phyloP scores from a whole-genome alignment of 1,140 invertebrate genomes.

The Zaprionus lachaisei region DNA sequence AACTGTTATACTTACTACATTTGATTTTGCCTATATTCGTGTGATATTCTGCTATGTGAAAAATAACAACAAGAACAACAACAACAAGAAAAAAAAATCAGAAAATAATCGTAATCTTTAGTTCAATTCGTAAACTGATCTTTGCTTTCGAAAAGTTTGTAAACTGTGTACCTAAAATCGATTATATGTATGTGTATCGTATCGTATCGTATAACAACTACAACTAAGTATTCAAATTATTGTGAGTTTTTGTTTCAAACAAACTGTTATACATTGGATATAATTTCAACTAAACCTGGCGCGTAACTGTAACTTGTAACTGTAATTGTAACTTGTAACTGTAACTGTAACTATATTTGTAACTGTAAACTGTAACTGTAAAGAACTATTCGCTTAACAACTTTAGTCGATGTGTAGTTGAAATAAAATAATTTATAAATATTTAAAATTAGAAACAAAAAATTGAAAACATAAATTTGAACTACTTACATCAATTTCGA shows the following conservation, averaged over 20 bases:
- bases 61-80: slow-evolving; percentile 26
- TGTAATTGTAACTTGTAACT: slow-evolving; percentile 20
- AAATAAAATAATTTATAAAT: slow-evolving; percentile 37
- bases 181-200: slow-evolving; percentile 19
- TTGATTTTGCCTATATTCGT: slow-evolving; percentile 70
- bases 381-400: slow-evolving; percentile 29
- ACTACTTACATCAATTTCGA: slow-evolving; percentile 27
- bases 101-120: slow-evolving; percentile 40
- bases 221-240: slow-evolving; percentile 61
- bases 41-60: slow-evolving; percentile 72
- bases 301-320: slow-evolving; percentile 17
- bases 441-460: slow-evolving; percentile 22
- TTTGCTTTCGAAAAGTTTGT: slow-evolving; percentile 71
- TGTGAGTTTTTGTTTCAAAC: slow-evolving; percentile 60
- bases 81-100: neutral
- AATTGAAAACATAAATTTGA: slow-evolving; percentile 9
- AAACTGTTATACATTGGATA: slow-evolving; percentile 63
- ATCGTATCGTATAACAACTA: slow-evolving; percentile 35
- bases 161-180: slow-evolving; percentile 76
- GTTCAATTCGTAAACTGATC: slow-evolving; percentile 44
- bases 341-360: slow-evolving; percentile 6
- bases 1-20: slow-evolving; percentile 69
- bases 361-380: slow-evolving; percentile 28
- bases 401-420: slow-evolving; percentile 65
- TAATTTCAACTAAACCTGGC: slow-evolving; percentile 3